phyloP scores from a whole-genome alignment of 1,140 invertebrate species.

The Hyles vespertilio region DNA sequence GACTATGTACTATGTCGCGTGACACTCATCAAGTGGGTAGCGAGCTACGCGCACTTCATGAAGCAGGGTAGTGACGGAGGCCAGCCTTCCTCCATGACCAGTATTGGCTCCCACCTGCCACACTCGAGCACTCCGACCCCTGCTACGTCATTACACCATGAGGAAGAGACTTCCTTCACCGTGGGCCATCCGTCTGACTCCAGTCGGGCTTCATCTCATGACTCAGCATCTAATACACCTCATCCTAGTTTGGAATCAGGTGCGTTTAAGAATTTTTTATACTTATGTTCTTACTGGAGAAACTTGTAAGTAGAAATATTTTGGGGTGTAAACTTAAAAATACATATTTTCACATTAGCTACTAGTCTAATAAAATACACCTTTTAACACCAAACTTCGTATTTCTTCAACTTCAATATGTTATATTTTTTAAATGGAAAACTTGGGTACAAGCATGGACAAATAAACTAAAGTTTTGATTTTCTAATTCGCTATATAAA shows the following conservation, averaged over 20 bases:
- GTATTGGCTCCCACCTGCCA: constrained; percentile 55
- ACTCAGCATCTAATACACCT: constrained; percentile 59
- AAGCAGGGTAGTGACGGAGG: constrained; percentile 74
- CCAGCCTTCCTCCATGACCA: constrained; percentile 68
- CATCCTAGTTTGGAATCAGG: constrained; percentile 73
- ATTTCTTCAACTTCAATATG: too few relatives aligned
- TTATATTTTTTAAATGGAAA: too few relatives aligned
- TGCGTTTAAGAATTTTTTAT: constrained; percentile 15
- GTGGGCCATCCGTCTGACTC: constrained; percentile 67
- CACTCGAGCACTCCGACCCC: constrained; percentile 56
- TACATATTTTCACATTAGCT: too few relatives aligned
- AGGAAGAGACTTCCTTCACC: constrained; percentile 73
- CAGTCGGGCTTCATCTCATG: constrained; percentile 61
- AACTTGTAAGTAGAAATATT: too few relatives aligned
- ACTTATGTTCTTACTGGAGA: too few relatives aligned
- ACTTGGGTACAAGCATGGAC: too few relatives aligned
- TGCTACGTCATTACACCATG: constrained; percentile 55
- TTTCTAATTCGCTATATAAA: too few relatives aligned
- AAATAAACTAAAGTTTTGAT: too few relatives aligned
- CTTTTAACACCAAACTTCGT: too few relatives aligned
- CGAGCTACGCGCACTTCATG: constrained; percentile 87
- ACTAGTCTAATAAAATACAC: too few relatives aligned
- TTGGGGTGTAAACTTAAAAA: too few relatives aligned
- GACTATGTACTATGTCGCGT: constrained; percentile 86
- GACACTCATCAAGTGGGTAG: constrained; percentile 91